These are phyloP conservation scores for Nephrocerus scutellatus DNA, from an alignment of 2,888 invertebrate genomes.

Conservation along the genomic window DNA sequence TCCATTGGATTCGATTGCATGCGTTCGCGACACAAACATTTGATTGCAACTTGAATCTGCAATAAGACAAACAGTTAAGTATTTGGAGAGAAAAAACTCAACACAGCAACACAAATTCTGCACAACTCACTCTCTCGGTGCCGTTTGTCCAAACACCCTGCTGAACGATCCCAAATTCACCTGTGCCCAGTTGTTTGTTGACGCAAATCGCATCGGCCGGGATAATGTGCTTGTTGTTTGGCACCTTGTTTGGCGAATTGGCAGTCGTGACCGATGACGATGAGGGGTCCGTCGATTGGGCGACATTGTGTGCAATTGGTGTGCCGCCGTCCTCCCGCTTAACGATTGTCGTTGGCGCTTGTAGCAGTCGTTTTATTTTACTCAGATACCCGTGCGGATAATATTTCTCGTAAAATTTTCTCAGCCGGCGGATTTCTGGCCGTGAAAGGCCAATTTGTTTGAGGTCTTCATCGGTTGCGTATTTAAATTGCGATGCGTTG, in stretches of 20 bases:
- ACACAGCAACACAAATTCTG: too few relatives aligned
- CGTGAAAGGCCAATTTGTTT: conserved; percentile 86
- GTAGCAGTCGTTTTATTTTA: conserved; percentile 79
- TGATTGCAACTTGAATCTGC: conserved; percentile 92
- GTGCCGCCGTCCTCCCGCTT: conserved; percentile 37
- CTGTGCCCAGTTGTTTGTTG: conserved; percentile 90
- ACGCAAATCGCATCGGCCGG: conserved; percentile 85
- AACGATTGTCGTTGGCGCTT: conserved; percentile 46
- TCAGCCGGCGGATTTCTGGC: conserved; percentile 89
- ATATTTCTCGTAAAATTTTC: conserved; percentile 89
- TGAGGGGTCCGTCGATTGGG: conserved; percentile 14
- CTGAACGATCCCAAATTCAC: conserved; percentile 97
- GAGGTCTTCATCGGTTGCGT: conserved; percentile 89
- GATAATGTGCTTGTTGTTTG: conserved; percentile 76
- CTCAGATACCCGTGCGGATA: conserved; percentile 89
- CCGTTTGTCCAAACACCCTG: conserved; percentile 97
- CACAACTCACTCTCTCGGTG: conserved; percentile 69
- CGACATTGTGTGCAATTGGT: conserved; percentile 11
- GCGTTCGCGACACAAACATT: conserved; percentile 87
- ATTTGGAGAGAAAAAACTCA: conserved; percentile 1
- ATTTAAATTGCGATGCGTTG: conserved; percentile 84
- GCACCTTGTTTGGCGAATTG: conserved; percentile 49
- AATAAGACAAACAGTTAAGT: conserved; percentile 5
- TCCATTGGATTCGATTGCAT: conserved; percentile 96
- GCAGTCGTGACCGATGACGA: conserved; percentile 20